Conservation (phyloP, 2,113 vertebrate genomes). For the Ceratotherium simum region DNA sequence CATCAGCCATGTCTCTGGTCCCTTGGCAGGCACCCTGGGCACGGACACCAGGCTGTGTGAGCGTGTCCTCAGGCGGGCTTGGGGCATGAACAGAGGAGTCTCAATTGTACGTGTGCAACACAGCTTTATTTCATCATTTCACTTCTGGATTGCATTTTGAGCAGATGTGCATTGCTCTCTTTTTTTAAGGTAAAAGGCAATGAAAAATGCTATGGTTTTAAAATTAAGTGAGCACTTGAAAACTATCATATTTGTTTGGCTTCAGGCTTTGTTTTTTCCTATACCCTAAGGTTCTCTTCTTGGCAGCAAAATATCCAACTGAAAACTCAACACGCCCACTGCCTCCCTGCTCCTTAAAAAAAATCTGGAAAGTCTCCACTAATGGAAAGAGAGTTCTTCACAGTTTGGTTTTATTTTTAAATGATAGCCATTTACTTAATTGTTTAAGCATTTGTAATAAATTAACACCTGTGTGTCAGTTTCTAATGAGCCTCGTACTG, state of each 20-base stretch:
- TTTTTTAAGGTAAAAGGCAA: constrained; percentile 21
- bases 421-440: background rate
- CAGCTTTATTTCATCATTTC: background rate
- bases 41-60: background rate
- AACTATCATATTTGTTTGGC: constrained; percentile 22
- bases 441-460: background rate
- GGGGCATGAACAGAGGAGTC: fast-evolving
- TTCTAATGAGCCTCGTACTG: background rate
- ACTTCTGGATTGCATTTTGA: constrained; percentile 27
- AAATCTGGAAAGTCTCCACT: background rate
- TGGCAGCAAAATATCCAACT: constrained; percentile 14
- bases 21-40: background rate
- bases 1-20: background rate
- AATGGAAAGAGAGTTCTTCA: background rate
- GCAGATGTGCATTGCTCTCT: constrained; percentile 37
- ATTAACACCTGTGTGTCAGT: background rate
- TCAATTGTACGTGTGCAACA: background rate
- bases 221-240: constrained; percentile 52
- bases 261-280: background rate
- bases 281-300: background rate
- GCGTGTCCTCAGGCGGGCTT: background rate
- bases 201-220: constrained; percentile 27
- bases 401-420: background rate
- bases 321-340: background rate
- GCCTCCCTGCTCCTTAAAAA: background rate